These are phyloP conservation scores for Dreissena rostriformis DNA, from an alignment of 1,140 invertebrate species.

Conservation along the genomic window DNA sequence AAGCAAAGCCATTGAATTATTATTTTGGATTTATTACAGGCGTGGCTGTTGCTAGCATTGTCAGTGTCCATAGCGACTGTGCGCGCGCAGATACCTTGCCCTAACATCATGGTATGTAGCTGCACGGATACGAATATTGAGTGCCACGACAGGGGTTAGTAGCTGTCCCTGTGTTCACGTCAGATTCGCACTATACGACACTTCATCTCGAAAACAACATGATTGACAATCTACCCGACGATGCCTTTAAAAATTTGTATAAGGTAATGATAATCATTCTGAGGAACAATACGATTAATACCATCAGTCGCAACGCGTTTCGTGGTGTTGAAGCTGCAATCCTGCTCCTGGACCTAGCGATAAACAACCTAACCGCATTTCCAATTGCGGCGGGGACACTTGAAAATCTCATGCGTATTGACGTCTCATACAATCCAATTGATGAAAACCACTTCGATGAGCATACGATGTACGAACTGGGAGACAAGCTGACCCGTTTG, in stretches of 20 bases:
- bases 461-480: constrained; percentile 26
- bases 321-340: constrained; percentile 15
- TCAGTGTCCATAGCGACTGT: no score
- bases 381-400: constrained; percentile 26
- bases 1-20: no score
- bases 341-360: background rate
- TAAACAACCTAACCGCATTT: constrained; percentile 13
- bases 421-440: constrained; percentile 40
- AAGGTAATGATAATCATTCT: constrained; percentile 9
- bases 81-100: background rate
- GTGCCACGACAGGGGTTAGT: constrained; percentile 22
- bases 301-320: constrained; percentile 15
- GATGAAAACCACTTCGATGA: constrained; percentile 37
- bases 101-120: constrained; percentile 1
- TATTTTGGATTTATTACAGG: no score
- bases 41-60: no score
- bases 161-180: constrained; percentile 1
- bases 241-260: constrained; percentile 24
- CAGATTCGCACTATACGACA: background rate
- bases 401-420: background rate
- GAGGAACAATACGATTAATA: constrained; percentile 29
- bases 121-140: constrained; percentile 28
- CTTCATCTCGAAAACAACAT: constrained; percentile 37
- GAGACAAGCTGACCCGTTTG: constrained; percentile 32
- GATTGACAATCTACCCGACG: constrained; percentile 13